Evolutionary conservation across 2,888 invertebrate genomes (phyloP), one percentile per base, ranked within the genome.

Genomic region (Omphaloscelis lunosa): DNA sequence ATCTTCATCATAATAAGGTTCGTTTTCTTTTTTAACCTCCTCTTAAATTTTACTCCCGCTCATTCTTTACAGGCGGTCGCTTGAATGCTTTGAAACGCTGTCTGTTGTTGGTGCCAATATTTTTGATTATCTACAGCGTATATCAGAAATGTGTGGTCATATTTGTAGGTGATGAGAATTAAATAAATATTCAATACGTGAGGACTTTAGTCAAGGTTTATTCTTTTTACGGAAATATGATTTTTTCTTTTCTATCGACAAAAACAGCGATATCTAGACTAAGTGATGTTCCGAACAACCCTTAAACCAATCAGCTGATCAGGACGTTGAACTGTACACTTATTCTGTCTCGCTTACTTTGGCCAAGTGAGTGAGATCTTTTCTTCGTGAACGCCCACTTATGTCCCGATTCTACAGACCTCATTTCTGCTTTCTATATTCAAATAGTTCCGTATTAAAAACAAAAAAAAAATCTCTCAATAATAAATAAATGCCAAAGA

Each of bases 1-100:
- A 97, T 97, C 98, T 98, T 93, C 98, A 98, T 97, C 98, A 97
- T 96, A 97, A 97, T 97, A 98, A 98, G 98, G 98, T 98, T 97
- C 96, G 96, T 97, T 96, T 95, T 94, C 94, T 96, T 95, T 94
- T 95, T 93, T 96, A 94, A 95, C 95, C 94, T 93, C 92, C 92
- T 94, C 92, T 93, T 93, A 91, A 93, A 91, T 91, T 93, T 94
- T 84, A 86, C 71, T 93, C 91, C 91, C 89, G 89, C 91, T 93
- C 93, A 93, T 92, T 90, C 86, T 89, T 91, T 91, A 90, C 90
- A 85, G 79, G 88, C 90, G 91, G 90, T 91, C 89, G 95, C 94
- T 95, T 95, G 85, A 91, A 91, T 91, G 95, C 95, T 95, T 95
- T 90, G 76, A 79, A 86, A 91, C 87, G 92, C 93, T 91, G 84